A percentile compares a stretch with the other conserved stretches of the same genome.
phyloP scores from a whole-genome alignment of 2,113 vertebrate species.

The Mastomys natalensis region DNA sequence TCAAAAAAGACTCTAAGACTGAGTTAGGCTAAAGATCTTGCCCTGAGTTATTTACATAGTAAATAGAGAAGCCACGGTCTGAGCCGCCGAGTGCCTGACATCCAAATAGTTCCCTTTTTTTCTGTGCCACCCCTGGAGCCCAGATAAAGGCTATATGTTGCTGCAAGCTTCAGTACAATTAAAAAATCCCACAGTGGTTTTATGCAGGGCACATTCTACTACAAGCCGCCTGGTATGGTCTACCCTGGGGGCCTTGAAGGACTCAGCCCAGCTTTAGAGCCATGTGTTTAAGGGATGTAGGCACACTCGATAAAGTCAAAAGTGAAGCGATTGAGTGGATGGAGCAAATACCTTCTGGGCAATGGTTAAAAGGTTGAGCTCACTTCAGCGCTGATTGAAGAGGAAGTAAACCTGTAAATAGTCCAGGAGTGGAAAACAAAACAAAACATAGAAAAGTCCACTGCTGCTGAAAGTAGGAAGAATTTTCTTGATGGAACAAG shows the following conservation, averaged over 20 bases:
- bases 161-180: neutral
- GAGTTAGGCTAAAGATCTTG: conserved; percentile 7
- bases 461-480: neutral
- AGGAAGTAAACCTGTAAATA: conserved; percentile 54
- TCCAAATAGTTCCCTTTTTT: neutral
- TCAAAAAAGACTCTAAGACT: neutral
- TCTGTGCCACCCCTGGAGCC: neutral
- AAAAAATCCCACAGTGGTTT: neutral
- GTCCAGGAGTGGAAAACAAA: conserved; percentile 18
- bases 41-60: neutral
- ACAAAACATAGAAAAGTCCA: neutral
- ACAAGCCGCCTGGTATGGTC: rapidly evolving
- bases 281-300: neutral
- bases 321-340: conserved; percentile 57
- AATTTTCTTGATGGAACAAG: conserved; percentile 38
- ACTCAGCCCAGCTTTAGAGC: neutral
- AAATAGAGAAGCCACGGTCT: neutral
- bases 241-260: neutral
- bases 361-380: conserved; percentile 58
- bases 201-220: neutral
- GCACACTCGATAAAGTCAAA: conserved; percentile 46
- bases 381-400: conserved; percentile 64
- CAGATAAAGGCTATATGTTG: neutral
- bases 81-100: neutral
- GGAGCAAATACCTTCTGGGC: conserved; percentile 62